These are phyloP conservation scores for Chaetodon trifasciatus DNA, from an alignment of 2,797 vertebrate genomes.

Conservation along the genomic window DNA sequence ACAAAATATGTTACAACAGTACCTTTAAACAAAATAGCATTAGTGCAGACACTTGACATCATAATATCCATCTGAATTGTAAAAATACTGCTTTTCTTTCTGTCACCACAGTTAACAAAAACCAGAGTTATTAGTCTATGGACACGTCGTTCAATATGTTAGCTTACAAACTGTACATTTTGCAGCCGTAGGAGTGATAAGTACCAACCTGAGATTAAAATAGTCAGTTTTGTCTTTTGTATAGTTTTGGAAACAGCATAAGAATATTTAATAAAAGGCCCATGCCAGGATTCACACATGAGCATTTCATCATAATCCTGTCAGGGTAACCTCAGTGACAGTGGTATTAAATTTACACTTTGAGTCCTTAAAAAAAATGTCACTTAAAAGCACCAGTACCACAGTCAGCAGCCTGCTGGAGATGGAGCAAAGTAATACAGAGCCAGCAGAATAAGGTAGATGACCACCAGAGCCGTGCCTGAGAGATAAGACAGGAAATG, in stretches of 20 bases:
- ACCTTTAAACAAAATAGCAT: slow-evolving; percentile 36
- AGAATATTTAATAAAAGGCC: not conserved
- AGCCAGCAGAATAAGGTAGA: slow-evolving; percentile 89
- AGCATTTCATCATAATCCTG: not conserved
- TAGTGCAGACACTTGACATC: slow-evolving; percentile 21
- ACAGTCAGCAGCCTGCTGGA: slow-evolving; percentile 85
- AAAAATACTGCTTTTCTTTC: slow-evolving; percentile 39
- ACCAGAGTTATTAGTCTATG: not conserved
- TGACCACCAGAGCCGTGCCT: slow-evolving; percentile 89
- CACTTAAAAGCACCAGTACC: not conserved
- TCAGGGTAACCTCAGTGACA: no score
- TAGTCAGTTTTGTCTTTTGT: not conserved
- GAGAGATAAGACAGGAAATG: slow-evolving; percentile 2
- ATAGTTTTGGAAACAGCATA: not conserved
- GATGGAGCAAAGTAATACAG: slow-evolving; percentile 90
- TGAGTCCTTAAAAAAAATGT: not conserved
- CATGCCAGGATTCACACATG: not conserved
- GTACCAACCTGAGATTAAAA: slow-evolving; percentile 39
- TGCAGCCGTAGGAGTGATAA: slow-evolving; percentile 15
- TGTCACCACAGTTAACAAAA: slow-evolving; percentile 18
- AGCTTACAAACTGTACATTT: slow-evolving; percentile 16
- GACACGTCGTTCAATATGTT: not conserved
- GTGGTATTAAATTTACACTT: not conserved
- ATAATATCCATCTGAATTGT: slow-evolving; percentile 5
- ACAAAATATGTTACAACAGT: slow-evolving; percentile 36